These are phyloP conservation scores for Procavia capensis DNA, from an alignment of 2,113 vertebrate genomes.

Conservation along the genomic window DNA sequence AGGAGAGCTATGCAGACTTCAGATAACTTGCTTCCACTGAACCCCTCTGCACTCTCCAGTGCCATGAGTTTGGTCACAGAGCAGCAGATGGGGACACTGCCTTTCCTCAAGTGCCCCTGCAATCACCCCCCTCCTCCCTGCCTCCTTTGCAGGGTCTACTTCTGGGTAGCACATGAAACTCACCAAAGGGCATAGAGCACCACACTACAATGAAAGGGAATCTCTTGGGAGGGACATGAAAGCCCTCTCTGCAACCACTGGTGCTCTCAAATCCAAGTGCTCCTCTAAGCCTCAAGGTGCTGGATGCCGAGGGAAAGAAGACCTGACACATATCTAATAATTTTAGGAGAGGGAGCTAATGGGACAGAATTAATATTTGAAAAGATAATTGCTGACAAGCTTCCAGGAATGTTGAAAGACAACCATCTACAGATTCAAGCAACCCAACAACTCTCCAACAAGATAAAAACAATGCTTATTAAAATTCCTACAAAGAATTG, in stretches of 20 bases:
- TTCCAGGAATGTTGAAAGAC: not conserved
- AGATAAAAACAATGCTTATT: not conserved
- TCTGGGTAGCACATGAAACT: not conserved
- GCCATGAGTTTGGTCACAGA: not conserved
- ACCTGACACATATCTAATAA: not conserved
- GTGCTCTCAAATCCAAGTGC: constrained; percentile 17
- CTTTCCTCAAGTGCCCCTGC: not conserved
- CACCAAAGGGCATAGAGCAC: rapidly evolving
- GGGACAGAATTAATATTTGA: not conserved
- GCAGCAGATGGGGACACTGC: not conserved
- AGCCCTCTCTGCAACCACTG: rapidly evolving
- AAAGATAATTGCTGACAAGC: not conserved
- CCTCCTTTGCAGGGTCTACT: not conserved
- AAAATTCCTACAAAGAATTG: not conserved
- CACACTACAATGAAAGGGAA: not conserved
- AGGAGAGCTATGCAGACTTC: rapidly evolving
- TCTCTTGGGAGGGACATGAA: not conserved
- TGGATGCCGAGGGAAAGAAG: not conserved
- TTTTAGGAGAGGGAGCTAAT: not conserved
- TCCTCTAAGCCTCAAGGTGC: constrained; percentile 61
- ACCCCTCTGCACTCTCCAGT: not conserved
- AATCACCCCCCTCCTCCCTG: too few relatives aligned
- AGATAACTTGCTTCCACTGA: not conserved
- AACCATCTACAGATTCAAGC: not conserved
- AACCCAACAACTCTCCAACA: not conserved